Evolutionary conservation across 2,113 vertebrate genomes (phyloP).

Genomic region (Cinclus mexicanus): DNA sequence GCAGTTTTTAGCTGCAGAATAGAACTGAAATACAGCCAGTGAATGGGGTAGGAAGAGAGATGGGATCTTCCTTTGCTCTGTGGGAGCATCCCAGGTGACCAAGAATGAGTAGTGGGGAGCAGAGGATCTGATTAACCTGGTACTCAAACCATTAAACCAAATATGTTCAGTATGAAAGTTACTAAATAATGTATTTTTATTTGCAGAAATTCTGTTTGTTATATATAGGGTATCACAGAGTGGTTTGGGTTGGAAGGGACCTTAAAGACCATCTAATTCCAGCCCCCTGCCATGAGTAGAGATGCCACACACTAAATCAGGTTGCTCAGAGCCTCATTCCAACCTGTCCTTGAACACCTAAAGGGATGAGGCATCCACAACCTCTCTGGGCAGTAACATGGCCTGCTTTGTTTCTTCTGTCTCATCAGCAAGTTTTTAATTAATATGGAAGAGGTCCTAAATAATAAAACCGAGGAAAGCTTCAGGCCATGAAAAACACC

Average conservation of each 20-base stretch:
- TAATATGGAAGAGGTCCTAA: neutral
- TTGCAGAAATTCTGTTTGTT: neutral
- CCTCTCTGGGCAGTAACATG: neutral
- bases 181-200: rapidly evolving
- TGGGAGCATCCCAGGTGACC: neutral
- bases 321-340: neutral
- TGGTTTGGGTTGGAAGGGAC: neutral
- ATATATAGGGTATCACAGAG: rapidly evolving
- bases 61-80: neutral
- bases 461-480: neutral
- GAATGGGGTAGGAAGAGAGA: neutral
- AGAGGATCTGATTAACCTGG: neutral
- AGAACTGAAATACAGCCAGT: neutral
- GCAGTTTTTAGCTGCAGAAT: neutral
- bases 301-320: too few species aligned
- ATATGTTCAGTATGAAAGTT: neutral
- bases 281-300: neutral
- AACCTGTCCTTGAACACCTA: neutral
- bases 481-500: neutral
- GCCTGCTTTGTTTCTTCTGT: neutral
- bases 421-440: conserved; percentile 28
- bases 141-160: neutral
- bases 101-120: neutral
- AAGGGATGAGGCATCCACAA: neutral
- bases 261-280: neutral